phyloP scores from a whole-genome alignment of 2,113 vertebrate species.

The Melanerpes aurifrons region DNA sequence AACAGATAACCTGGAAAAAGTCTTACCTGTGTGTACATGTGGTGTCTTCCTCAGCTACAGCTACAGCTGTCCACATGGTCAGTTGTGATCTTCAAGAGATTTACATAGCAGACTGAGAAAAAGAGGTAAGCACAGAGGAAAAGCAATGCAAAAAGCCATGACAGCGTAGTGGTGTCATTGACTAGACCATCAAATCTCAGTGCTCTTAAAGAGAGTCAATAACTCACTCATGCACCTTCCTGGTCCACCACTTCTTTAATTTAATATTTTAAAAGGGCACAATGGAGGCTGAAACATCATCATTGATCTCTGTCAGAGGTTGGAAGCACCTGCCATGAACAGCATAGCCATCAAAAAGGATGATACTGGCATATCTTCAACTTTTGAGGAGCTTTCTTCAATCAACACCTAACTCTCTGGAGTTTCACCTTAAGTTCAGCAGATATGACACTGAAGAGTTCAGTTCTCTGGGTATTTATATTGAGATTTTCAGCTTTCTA shows the following conservation, averaged over 20 bases:
- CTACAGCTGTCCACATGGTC: accelerated
- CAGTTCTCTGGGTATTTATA: not conserved
- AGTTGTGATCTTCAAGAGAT: not conserved
- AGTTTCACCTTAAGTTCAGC: not conserved
- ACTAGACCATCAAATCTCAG: not conserved
- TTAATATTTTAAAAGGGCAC: not conserved
- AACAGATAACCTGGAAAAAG: not conserved
- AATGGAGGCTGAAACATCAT: not conserved
- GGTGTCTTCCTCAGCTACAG: not conserved
- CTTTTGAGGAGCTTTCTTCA: not conserved
- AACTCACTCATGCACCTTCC: not conserved
- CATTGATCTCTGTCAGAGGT: not conserved
- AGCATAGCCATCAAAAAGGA: accelerated
- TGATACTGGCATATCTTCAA: not conserved
- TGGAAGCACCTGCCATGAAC: not conserved
- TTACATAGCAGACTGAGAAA: not conserved
- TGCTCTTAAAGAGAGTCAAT: not conserved
- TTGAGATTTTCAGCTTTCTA: not conserved
- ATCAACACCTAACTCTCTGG: not conserved
- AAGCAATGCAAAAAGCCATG: accelerated
- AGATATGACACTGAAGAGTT: not conserved
- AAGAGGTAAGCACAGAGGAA: not conserved
- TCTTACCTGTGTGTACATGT: not conserved
- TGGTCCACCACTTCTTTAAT: not conserved
- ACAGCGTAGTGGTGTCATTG: not conserved